phyloP scores from a whole-genome alignment of 2,797 vertebrate species.

The Basileuterus tristriatus region DNA sequence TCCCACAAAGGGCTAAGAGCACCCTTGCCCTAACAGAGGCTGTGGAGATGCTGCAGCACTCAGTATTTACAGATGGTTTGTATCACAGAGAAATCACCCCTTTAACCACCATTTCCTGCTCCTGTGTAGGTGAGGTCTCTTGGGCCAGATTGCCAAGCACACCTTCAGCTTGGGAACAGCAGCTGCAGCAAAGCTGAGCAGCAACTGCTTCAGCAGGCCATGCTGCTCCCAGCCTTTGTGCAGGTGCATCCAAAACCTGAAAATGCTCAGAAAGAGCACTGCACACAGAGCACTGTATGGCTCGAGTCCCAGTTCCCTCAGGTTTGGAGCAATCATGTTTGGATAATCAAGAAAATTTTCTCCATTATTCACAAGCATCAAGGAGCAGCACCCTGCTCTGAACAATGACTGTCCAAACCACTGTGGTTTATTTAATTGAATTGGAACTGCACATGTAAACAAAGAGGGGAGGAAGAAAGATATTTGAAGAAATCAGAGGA shows the following conservation, averaged over 20 bases:
- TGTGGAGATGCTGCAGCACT: neutral
- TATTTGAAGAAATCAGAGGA: slow-evolving; percentile 37
- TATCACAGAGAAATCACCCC: neutral
- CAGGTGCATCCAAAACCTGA: accelerated
- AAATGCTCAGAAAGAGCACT: neutral
- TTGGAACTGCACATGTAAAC: slow-evolving; percentile 9
- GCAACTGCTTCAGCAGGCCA: neutral
- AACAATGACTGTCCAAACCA: neutral
- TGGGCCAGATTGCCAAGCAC: neutral
- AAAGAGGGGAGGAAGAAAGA: neutral
- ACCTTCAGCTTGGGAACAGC: neutral
- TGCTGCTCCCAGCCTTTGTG: neutral
- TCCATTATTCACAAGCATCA: neutral
- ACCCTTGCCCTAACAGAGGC: neutral
- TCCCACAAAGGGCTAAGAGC: neutral
- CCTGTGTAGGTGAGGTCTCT: accelerated
- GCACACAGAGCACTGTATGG: too few species aligned
- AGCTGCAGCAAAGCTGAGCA: neutral
- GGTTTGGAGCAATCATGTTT: accelerated
- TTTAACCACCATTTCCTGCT: neutral
- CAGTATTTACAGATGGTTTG: accelerated
- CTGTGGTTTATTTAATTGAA: neutral
- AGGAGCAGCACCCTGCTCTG: neutral
- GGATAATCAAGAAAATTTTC: neutral
- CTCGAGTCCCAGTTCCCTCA: neutral